These are phyloP conservation scores for Sphyrna mokarran DNA, from an alignment of 2,113 vertebrate species.

Conservation along the genomic window DNA sequence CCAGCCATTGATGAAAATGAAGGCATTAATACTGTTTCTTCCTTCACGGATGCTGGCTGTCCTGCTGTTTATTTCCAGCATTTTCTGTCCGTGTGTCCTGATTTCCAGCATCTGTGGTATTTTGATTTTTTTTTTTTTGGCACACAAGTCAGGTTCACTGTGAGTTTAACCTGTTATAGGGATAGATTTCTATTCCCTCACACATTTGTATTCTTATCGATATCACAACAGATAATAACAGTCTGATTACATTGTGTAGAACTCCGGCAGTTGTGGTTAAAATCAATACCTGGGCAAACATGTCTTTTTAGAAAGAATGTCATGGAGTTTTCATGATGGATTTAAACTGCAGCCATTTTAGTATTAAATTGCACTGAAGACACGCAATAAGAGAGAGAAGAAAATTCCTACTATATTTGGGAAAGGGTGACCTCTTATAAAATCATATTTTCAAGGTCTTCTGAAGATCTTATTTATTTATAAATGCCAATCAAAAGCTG, in stretches of 20 bases:
- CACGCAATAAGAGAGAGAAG: neutral
- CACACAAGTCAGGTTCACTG: neutral
- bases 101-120: neutral
- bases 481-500: neutral
- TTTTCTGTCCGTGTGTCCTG: neutral
- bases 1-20: neutral
- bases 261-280: neutral
- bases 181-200: neutral
- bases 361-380: neutral
- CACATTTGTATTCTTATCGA: neutral
- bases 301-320: neutral
- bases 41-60: neutral
- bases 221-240: neutral
- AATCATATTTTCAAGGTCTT: neutral
- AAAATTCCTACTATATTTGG: neutral
- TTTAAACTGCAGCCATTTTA: neutral
- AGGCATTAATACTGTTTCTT: neutral
- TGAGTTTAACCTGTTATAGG: neutral
- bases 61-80: neutral
- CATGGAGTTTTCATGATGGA: neutral
- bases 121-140: no score
- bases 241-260: neutral
- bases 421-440: neutral
- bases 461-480: neutral
- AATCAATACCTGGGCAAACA: conserved; percentile 6